Percentiles rank a stretch among this genome's conserved stretches.
phyloP scores from a whole-genome alignment of 2,797 vertebrate species.

The Hypotaenidia okinawae region DNA sequence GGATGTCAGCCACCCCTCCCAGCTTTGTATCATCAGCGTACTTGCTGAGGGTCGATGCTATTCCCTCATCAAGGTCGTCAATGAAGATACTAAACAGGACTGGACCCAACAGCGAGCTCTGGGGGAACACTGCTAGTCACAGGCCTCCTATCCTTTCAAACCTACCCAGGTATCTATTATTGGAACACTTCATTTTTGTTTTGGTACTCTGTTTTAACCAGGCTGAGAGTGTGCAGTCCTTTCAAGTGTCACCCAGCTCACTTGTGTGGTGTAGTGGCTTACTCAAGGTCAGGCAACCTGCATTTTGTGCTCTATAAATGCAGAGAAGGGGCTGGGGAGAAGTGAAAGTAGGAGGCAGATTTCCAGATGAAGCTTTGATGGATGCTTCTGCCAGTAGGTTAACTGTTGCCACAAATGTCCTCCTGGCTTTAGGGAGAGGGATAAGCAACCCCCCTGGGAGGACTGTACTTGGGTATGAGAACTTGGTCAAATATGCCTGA shows the following conservation, averaged over 20 bases:
- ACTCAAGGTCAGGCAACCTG: neutral
- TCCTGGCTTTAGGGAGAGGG: neutral
- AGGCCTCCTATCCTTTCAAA: neutral
- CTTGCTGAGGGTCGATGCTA: too few species aligned
- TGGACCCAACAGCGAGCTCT: too few species aligned
- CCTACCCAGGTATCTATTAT: neutral
- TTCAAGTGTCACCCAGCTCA: neutral
- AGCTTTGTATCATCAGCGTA: too few species aligned
- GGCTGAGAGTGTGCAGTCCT: neutral
- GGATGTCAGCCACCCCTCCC: too few species aligned
- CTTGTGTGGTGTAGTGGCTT: neutral
- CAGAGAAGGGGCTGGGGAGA: neutral
- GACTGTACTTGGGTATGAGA: neutral
- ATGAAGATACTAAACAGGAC: too few species aligned
- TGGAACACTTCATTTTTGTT: neutral
- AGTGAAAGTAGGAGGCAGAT: neutral
- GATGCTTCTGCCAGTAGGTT: neutral
- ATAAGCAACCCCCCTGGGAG: neutral
- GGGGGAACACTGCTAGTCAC: too few species aligned
- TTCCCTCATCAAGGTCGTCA: too few species aligned
- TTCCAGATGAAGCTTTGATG: neutral
- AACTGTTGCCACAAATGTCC: neutral
- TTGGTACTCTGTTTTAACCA: neutral
- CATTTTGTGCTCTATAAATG: neutral
- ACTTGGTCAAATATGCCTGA: neutral